Percentiles rank a stretch among this genome's conserved stretches.
Evolutionary conservation across 2,113 vertebrate species (phyloP).

Genomic region (Mungos mungo): DNA sequence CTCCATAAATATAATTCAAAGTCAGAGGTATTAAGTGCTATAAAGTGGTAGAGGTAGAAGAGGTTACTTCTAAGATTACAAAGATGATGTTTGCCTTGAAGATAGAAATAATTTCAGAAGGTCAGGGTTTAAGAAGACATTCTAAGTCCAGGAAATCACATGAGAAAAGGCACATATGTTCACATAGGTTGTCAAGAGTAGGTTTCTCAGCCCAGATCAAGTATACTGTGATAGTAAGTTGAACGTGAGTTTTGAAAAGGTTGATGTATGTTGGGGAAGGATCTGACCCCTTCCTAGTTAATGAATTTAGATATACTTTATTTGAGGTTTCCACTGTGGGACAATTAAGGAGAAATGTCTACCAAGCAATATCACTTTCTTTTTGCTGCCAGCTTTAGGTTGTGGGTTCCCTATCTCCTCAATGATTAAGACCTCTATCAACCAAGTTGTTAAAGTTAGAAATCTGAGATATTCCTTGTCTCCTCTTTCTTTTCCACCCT

Average conservation of each 20-base stretch:
- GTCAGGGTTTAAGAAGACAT: not conserved
- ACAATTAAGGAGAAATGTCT: not conserved
- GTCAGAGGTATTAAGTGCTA: conserved; percentile 20
- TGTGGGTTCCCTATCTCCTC: not conserved
- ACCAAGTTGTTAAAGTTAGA: not conserved
- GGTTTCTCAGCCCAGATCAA: not conserved
- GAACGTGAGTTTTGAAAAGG: not conserved
- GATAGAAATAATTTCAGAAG: not conserved
- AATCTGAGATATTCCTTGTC: not conserved
- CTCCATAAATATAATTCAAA: conserved; percentile 16
- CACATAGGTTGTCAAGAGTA: not conserved
- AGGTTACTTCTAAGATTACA: not conserved
- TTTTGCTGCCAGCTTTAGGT: not conserved
- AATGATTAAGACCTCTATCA: not conserved
- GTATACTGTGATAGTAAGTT: not conserved
- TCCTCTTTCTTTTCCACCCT: not conserved
- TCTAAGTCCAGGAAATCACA: not conserved
- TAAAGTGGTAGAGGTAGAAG: not conserved
- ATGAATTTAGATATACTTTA: not conserved
- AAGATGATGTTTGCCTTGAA: conserved; percentile 27
- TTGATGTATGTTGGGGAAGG: not conserved
- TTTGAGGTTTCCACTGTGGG: not conserved
- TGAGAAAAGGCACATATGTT: not conserved
- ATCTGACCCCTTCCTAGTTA: not conserved
- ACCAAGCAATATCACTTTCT: not conserved